These are phyloP conservation scores for Platichthys stellatus DNA, from an alignment of 2,113 vertebrate species.

Conservation along the genomic window DNA sequence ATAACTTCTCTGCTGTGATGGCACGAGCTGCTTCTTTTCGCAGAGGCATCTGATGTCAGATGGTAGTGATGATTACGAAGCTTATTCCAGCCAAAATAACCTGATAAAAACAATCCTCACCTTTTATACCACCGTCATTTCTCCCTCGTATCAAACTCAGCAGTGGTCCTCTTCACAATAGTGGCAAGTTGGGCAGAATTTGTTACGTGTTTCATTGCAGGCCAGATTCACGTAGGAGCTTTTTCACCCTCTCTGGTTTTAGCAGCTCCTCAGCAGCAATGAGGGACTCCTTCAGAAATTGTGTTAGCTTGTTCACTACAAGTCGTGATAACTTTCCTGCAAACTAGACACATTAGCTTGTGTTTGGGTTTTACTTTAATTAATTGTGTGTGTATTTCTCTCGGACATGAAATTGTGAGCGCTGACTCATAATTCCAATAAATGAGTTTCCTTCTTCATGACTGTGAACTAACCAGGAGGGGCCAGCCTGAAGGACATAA, in stretches of 20 bases:
- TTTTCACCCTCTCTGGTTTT: neutral
- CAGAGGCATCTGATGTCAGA: neutral
- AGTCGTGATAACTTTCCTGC: neutral
- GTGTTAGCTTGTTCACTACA: neutral
- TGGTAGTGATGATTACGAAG: neutral
- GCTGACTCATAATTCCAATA: too few relatives aligned
- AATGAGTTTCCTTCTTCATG: too few relatives aligned
- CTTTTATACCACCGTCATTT: neutral
- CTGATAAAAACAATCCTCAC: neutral
- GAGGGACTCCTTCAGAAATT: neutral
- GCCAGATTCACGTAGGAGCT: neutral
- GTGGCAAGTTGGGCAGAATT: neutral
- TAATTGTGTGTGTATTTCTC: too few relatives aligned
- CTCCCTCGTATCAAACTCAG: too few relatives aligned
- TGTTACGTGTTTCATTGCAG: neutral
- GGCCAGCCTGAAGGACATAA: too few relatives aligned
- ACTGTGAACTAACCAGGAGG: too few relatives aligned
- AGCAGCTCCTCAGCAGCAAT: too few relatives aligned
- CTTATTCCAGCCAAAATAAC: too few relatives aligned
- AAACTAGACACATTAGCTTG: neutral
- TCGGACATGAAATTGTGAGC: too few relatives aligned
- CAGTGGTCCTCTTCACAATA: too few relatives aligned
- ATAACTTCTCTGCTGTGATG: too few relatives aligned
- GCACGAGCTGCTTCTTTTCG: too few relatives aligned
- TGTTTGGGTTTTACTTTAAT: neutral